These are phyloP conservation scores for Oncorhynchus tshawytscha DNA, from an alignment of 2,113 vertebrate species.

Conservation along the genomic window DNA sequence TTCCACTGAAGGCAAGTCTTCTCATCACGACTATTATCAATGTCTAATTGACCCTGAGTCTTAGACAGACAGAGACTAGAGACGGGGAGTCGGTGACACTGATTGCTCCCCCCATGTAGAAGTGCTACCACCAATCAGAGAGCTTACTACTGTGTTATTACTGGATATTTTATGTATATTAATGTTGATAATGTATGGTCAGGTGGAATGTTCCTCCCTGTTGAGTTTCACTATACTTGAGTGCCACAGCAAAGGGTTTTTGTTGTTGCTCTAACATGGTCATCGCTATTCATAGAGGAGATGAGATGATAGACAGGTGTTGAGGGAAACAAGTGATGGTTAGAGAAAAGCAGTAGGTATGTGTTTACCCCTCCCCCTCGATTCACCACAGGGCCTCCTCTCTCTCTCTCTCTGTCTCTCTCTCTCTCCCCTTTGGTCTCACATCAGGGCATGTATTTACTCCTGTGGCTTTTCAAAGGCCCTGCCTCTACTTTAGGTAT, in stretches of 20 bases:
- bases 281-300: neutral
- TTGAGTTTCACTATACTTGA: no score
- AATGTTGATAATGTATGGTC: no score
- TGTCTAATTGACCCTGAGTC: neutral
- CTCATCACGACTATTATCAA: constrained; percentile 8
- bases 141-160: neutral
- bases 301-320: neutral
- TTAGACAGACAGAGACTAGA: no score
- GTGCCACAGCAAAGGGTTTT: no score
- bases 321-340: neutral
- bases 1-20: constrained; percentile 10
- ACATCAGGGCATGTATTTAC: neutral
- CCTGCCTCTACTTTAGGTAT: constrained; percentile 42
- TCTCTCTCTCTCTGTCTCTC: neutral
- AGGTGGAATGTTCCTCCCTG: no score
- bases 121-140: neutral
- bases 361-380: neutral
- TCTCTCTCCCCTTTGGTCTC: neutral
- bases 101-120: neutral
- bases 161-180: neutral
- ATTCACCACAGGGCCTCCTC: neutral
- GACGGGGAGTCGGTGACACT: no score
- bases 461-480: constrained; percentile 44
- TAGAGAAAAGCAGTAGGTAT: neutral
- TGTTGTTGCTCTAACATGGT: neutral